These are phyloP conservation scores for Malacosoma neustria DNA, from an alignment of 2,888 invertebrate genomes.

Conservation along the genomic window DNA sequence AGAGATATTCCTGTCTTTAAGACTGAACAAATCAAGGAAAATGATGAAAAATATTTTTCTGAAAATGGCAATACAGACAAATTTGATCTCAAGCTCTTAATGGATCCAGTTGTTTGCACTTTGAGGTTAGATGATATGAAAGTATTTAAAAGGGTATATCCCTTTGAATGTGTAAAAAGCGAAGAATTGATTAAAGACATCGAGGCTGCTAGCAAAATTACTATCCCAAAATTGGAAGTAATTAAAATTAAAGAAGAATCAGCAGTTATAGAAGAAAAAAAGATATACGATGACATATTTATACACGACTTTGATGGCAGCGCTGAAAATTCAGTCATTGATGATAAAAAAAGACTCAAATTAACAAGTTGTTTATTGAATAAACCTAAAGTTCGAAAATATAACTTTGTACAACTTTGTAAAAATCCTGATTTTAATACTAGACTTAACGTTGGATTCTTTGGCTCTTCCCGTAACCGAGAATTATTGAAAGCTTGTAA, in stretches of 20 bases:
- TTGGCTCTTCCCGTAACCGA: constrained; percentile 41
- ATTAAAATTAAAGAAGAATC: constrained; percentile 6
- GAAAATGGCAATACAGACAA: constrained; percentile 15
- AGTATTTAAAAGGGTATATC: constrained; percentile 24
- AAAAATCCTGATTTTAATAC: constrained; percentile 67
- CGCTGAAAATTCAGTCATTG: constrained; percentile 4
- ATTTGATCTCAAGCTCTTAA: constrained; percentile 51
- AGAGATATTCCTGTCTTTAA: too few relatives aligned
- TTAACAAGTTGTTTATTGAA: constrained; percentile 37
- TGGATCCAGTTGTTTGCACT: constrained; percentile 45
- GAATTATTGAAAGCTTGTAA: constrained; percentile 39
- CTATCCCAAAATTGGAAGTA: constrained; percentile 16
- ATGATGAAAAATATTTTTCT: constrained; percentile 3
- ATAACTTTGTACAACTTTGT: constrained; percentile 49
- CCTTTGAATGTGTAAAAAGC: constrained; percentile 22
- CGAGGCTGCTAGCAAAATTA: constrained; percentile 40
- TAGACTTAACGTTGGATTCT: constrained; percentile 43
- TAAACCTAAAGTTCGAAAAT: constrained; percentile 45
- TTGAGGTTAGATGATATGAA: constrained; percentile 48
- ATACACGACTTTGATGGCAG: neutral
- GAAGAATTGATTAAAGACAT: constrained; percentile 31
- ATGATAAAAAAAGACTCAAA: constrained; percentile 28
- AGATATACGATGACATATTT: constrained; percentile 3
- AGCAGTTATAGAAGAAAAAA: constrained; percentile 7
- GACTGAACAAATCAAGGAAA: constrained; percentile 3